A percentile compares a stretch with the other conserved stretches of the same genome.
phyloP scores from a whole-genome alignment of 1,140 invertebrate genomes.

The Heterodera schachtii region DNA sequence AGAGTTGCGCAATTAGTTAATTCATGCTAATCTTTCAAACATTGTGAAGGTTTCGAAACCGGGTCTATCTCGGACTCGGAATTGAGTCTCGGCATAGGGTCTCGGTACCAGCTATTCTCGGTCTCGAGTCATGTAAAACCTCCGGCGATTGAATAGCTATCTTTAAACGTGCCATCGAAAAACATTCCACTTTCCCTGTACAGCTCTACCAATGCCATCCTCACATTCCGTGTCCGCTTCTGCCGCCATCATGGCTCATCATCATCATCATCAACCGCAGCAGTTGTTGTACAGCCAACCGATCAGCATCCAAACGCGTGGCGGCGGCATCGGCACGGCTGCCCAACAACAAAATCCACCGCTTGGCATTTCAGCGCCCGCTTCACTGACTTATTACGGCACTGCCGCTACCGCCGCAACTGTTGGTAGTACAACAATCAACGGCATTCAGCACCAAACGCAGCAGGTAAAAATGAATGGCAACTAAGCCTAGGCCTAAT shows the following conservation, averaged over 20 bases:
- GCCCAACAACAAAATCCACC: neutral
- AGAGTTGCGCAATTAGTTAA: no score
- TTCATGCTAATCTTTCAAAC: no score
- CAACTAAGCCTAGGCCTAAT: neutral
- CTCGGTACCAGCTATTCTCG: no score
- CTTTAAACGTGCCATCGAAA: neutral
- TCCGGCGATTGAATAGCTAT: neutral
- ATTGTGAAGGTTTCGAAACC: no score
- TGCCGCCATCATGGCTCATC: no score
- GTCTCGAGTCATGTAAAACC: no score
- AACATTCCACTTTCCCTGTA: constrained; percentile 22
- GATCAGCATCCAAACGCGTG: constrained; percentile 5
- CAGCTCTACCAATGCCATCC: neutral
- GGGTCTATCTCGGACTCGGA: no score
- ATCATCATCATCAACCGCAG: neutral
- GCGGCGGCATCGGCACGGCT: neutral
- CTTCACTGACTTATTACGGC: constrained; percentile 28
- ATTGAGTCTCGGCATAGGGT: no score
- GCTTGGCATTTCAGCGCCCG: constrained; percentile 31
- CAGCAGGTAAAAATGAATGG: neutral
- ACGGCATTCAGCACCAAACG: neutral
- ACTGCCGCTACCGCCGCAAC: neutral
- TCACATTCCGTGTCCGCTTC: no score
- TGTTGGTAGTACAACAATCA: neutral
- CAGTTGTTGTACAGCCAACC: constrained; percentile 11